Evolutionary conservation across 2,113 vertebrate genomes (phyloP).

Genomic region (Platichthys stellatus): DNA sequence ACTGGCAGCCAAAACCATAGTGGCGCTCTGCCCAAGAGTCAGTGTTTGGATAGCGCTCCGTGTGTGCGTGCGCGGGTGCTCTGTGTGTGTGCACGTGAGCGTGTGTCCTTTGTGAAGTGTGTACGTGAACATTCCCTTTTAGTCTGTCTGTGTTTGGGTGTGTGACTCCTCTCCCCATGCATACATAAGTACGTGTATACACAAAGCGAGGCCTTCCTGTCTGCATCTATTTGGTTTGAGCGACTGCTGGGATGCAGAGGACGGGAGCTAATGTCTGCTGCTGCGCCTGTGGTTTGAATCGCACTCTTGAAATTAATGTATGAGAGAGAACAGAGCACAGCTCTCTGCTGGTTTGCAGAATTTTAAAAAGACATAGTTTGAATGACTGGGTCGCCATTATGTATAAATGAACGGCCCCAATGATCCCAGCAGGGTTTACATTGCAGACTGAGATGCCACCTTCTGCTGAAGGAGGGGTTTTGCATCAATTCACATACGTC

Average conservation of each 20-base stretch:
- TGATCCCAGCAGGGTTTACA: background rate
- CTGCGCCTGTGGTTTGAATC: conserved; percentile 33
- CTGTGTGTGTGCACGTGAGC: conserved; percentile 29
- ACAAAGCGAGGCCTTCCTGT: conserved; percentile 45
- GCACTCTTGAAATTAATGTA: conserved; percentile 22
- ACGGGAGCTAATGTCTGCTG: conserved; percentile 33
- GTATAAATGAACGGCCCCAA: conserved; percentile 13
- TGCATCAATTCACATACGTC: conserved; percentile 36
- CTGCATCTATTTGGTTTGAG: conserved; percentile 42
- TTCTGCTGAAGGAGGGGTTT: conserved; percentile 29
- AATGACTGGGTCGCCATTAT: background rate
- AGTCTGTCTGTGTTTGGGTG: conserved; percentile 54
- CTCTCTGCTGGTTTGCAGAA: conserved; percentile 5
- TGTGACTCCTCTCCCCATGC: conserved; percentile 51
- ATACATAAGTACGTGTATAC: conserved; percentile 54
- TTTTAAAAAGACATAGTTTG: conserved; percentile 11
- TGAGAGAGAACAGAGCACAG: conserved; percentile 27
- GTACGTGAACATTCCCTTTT: conserved; percentile 2
- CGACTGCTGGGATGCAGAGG: conserved; percentile 36
- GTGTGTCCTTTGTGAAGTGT: background rate
- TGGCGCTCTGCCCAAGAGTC: conserved; percentile 70
- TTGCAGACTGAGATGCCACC: conserved; percentile 22
- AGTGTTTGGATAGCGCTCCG: conserved; percentile 72
- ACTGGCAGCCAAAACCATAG: conserved; percentile 77
- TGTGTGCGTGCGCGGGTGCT: conserved; percentile 30